These are phyloP conservation scores for Stichopus horrens DNA, from an alignment of 53 echinoderm and acorn worm species.

Conservation along the genomic window DNA sequence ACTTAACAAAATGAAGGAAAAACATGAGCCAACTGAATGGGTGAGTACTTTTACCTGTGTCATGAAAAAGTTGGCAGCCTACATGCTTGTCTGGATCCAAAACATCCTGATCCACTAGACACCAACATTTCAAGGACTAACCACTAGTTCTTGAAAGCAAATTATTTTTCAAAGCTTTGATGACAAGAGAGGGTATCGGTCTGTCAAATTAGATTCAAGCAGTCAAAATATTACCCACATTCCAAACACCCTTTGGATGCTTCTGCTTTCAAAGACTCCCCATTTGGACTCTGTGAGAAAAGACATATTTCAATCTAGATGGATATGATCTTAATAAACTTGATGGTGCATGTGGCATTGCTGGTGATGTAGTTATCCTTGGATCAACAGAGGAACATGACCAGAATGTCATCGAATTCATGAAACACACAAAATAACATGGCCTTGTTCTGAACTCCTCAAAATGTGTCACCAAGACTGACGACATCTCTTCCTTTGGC, in stretches of 20 bases:
- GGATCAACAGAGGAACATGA: constrained; percentile 51
- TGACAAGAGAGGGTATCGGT: constrained; percentile 58
- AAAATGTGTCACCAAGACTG: constrained; percentile 59
- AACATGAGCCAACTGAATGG: constrained; percentile 54
- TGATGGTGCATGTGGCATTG: constrained; percentile 35
- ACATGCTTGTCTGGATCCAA: constrained; percentile 50
- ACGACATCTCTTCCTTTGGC: constrained; percentile 58
- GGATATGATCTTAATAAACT: constrained; percentile 44
- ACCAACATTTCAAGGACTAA: constrained; percentile 54
- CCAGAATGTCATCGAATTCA: constrained; percentile 35
- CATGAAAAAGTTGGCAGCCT: constrained; percentile 51
- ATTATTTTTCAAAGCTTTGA: constrained; percentile 58
- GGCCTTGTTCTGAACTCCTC: constrained; percentile 62
- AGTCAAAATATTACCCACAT: constrained; percentile 55
- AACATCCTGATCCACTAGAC: constrained; percentile 35
- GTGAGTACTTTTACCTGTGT: constrained; percentile 54
- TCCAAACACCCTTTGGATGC: constrained; percentile 53
- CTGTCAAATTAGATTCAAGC: constrained; percentile 45
- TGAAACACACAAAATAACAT: constrained; percentile 23
- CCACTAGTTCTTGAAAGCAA: constrained; percentile 39
- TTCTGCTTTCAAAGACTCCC: constrained; percentile 35
- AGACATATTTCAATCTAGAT: constrained; percentile 59
- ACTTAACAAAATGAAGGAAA: constrained; percentile 42
- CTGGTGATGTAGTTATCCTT: constrained; percentile 48
- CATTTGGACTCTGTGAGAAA: constrained; percentile 41